Base-by-base conservation (phyloP, 2,797 vertebrate species). In the Thaleichthys pacificus region DNA sequence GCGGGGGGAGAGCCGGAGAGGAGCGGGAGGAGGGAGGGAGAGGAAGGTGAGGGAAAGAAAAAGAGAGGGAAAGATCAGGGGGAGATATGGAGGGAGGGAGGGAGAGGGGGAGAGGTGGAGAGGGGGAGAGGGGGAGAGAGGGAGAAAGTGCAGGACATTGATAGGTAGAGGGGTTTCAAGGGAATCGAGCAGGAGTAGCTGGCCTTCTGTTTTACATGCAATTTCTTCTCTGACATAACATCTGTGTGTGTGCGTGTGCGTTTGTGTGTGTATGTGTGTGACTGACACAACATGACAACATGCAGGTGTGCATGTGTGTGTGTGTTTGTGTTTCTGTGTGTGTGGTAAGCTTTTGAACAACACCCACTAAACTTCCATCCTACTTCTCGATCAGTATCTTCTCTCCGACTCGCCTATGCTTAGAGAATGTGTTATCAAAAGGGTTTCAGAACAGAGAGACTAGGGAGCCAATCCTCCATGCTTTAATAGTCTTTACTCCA, bases 181-280 rank as follows among this genome's bases (percentile, higher is more conserved):
- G 30, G 30, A 32, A 32, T 32, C 2, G 4, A 32, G 30, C 30
- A 32, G 30, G 26, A 26, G 26, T 6, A 32, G 30, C 30, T 32
- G 35, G 83, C 84, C 72, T 77, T 81, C 75, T 85, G 72, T 72
- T 70, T 78, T 74, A 76, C 85, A 88, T 82, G 84, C 61, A 75
- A 70, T 75, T 77, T 49, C 76, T 69, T 70, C 80, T 58, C 19
- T 63, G 76, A 70, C 73, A 35, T 35, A 35, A 35, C 32, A 4
- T 35, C 14, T 72, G 30, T 73, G 70, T 71, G 28, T 74, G 72
- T 58, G 56, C 65, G 61, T 76, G 71, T 30, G 67, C 35, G 26
- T 69, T 4, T 38, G 54, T 60, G 68, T 61, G 32, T 38, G 30
- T 26, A 17, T 22, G 66, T 57, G 30, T 24, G 22, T 24, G 57